phyloP scores from a whole-genome alignment of 2,113 vertebrate genomes.

The Rynchops niger region DNA sequence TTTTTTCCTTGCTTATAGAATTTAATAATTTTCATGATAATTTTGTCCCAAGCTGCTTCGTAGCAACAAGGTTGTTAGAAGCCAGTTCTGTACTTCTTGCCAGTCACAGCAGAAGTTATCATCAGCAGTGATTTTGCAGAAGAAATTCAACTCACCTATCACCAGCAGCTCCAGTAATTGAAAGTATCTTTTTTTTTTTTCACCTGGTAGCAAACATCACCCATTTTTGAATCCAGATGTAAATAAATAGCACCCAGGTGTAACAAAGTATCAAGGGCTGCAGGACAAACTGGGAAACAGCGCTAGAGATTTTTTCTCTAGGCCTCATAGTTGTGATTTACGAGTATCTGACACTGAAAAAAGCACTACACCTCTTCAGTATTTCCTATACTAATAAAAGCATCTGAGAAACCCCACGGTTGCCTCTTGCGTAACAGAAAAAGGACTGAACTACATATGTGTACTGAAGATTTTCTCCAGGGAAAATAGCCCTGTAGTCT shows the following conservation, averaged over 20 bases:
- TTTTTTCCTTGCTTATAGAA: background rate
- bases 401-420: background rate
- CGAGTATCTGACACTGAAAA: background rate
- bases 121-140: background rate
- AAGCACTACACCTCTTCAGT: background rate
- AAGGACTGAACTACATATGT: background rate
- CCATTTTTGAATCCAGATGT: background rate
- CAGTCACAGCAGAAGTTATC: background rate
- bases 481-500: background rate
- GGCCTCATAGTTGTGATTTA: background rate
- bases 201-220: background rate
- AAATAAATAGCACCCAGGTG: background rate
- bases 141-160: background rate
- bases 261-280: background rate
- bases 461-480: background rate
- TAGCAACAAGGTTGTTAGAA: background rate
- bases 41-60: background rate
- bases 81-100: background rate
- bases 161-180: background rate
- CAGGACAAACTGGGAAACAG: background rate
- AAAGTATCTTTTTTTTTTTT: background rate
- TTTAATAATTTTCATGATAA: background rate
- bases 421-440: background rate
- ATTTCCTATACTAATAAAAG: background rate
- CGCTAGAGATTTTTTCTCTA: background rate